phyloP scores from a whole-genome alignment of 2,113 vertebrate species.

The Ovibos moschatus region DNA sequence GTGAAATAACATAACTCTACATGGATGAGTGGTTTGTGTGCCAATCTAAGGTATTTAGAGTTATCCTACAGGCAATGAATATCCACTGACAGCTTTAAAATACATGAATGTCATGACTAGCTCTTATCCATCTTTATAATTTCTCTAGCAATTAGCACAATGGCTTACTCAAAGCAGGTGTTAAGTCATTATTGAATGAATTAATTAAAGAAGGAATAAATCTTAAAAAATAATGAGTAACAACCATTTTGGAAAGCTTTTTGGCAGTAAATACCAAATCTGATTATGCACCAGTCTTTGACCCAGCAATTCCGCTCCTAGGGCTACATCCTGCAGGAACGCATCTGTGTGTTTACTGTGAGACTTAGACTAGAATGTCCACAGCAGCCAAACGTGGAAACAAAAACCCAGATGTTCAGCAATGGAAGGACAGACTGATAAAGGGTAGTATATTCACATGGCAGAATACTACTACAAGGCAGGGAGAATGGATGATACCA shows the following conservation, averaged over 20 bases:
- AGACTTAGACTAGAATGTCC: background rate
- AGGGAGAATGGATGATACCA: background rate
- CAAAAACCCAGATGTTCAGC: background rate
- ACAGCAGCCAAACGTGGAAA: background rate
- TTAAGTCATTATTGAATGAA: constrained; percentile 35
- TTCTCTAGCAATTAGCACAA: constrained; percentile 44
- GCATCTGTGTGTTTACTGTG: background rate
- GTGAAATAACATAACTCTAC: background rate
- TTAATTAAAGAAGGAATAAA: constrained; percentile 50
- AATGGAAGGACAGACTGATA: background rate
- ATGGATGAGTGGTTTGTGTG: background rate
- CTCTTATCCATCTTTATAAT: constrained; percentile 34
- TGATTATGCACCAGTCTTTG: background rate
- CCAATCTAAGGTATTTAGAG: background rate
- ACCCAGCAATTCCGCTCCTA: background rate
- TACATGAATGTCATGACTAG: background rate
- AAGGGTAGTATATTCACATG: background rate
- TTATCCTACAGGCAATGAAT: background rate
- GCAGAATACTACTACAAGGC: no score
- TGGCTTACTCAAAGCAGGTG: constrained; percentile 45
- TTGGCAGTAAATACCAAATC: background rate
- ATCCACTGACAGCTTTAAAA: constrained; percentile 12
- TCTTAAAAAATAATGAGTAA: constrained; percentile 51
- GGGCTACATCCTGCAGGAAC: background rate
- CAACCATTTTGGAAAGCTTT: constrained; percentile 33